phyloP scores from a whole-genome alignment of 2,113 vertebrate species.

The Cariama cristata region DNA sequence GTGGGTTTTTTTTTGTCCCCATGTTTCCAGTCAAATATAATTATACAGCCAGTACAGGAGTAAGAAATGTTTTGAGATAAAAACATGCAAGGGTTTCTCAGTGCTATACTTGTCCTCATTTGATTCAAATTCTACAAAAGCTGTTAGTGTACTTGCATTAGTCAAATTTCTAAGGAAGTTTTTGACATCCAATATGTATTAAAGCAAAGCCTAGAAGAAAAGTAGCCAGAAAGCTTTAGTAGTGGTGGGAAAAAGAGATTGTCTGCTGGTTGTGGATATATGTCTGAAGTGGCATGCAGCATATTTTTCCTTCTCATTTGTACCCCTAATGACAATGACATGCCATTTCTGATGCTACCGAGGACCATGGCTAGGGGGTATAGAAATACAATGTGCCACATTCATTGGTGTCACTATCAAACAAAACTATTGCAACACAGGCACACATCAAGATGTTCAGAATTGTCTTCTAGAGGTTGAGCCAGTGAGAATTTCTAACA shows the following conservation, averaged over 20 bases:
- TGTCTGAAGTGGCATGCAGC: background rate
- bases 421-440: background rate
- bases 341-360: background rate
- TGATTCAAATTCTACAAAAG: background rate
- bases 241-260: background rate
- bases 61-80: background rate
- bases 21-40: background rate
- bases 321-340: background rate
- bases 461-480: background rate
- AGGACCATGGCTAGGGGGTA: background rate
- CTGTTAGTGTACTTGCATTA: background rate
- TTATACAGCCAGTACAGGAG: background rate
- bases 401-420: background rate
- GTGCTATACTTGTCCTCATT: background rate
- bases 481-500: background rate
- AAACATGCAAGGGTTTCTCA: background rate
- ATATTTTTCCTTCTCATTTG: background rate
- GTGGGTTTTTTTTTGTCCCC: background rate
- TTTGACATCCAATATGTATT: background rate
- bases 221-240: background rate
- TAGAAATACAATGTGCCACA: fast-evolving
- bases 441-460: background rate
- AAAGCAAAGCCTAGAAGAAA: background rate
- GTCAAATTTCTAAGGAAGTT: background rate
- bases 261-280: background rate